Base-by-base conservation (phyloP, 1,140 invertebrate genomes). In the Drosophila persimilis region DNA sequence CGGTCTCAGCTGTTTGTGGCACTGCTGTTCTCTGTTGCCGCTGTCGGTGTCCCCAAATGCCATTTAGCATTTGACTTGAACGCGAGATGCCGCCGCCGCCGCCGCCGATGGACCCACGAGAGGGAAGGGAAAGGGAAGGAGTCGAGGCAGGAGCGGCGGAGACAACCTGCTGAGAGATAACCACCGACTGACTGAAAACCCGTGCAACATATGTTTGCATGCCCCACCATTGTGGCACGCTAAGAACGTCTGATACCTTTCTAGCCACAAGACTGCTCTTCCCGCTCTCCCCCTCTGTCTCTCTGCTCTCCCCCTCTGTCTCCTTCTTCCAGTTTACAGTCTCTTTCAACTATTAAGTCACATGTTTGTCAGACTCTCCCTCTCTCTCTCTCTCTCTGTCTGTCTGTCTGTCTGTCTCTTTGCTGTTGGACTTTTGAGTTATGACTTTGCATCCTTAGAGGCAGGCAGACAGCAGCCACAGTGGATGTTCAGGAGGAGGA, bases 31-130 rank as follows among this genome's bases (percentile, higher is more conserved):
- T 26, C 20, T 74, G 41, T 44, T 75, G 54, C 46, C 55, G 46
- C 56, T 85, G 80, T 86, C 81, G 46, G 59, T 85, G 81, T 86
- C 81, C 81, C 81, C 77, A 81, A 86, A 88, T 88, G 81, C 55
- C 81, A 75, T 86, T 86, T 86, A 86, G 65, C 83, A 81, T 86
- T 75, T 88, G 81, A 86, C 77, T 88, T 88, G 62, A 86, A 47
- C 59, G 77, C 65, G 77, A 39, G 35, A 39, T 39, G 58, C 81
- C 66, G 60, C 77, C 78, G 74, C 53, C 52, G 15, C 15, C 15
- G 15, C 15, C 17, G 17, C 17, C 17, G 9, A 8, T 35, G 35
- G 20, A 20, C 11, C 13, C 2, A 2, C 17, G 41, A 39, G 6
- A 29, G 22, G 7, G 8, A 26, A 17, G 17, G 17, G 41, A 39